phyloP scores from a whole-genome alignment of 2,888 invertebrate species.

The Ormyrus thymus region DNA sequence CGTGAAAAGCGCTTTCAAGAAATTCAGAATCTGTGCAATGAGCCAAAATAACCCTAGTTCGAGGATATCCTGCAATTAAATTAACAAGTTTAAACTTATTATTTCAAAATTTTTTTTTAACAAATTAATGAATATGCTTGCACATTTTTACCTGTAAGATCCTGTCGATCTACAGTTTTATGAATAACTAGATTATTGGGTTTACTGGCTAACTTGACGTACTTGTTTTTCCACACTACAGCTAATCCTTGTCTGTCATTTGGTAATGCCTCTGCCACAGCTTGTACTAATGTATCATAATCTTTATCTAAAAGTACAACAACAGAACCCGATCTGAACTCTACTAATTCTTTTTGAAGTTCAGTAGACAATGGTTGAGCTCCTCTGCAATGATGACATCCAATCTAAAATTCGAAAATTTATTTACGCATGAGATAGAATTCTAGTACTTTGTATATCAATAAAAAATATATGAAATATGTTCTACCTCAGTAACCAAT shows the following conservation, averaged over 20 bases:
- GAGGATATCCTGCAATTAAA: slow-evolving; percentile 65
- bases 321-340: slow-evolving; percentile 66
- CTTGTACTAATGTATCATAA: slow-evolving; percentile 62
- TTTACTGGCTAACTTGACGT: slow-evolving; percentile 52
- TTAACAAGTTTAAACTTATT: neutral
- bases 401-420: slow-evolving; percentile 62
- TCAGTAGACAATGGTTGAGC: slow-evolving; percentile 64
- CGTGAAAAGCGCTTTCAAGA: slow-evolving; percentile 69
- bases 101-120: no score
- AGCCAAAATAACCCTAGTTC: slow-evolving; percentile 67
- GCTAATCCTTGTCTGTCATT: slow-evolving; percentile 69
- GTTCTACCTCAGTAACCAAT: slow-evolving; percentile 66
- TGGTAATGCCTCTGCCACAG: slow-evolving; percentile 65
- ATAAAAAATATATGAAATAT: slow-evolving; percentile 1
- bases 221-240: slow-evolving; percentile 67
- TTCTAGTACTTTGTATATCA: no score
- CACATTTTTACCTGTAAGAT: slow-evolving; percentile 66
- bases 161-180: slow-evolving; percentile 67
- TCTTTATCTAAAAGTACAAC: slow-evolving; percentile 65
- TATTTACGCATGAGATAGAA: neutral
- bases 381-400: slow-evolving; percentile 72
- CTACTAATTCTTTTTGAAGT: slow-evolving; percentile 68
- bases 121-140: no score
- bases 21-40: slow-evolving; percentile 71
- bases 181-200: slow-evolving; percentile 67